Evolutionary conservation across 2,888 invertebrate genomes (phyloP).

Genomic region (Gastracanthus pulcherrimus): DNA sequence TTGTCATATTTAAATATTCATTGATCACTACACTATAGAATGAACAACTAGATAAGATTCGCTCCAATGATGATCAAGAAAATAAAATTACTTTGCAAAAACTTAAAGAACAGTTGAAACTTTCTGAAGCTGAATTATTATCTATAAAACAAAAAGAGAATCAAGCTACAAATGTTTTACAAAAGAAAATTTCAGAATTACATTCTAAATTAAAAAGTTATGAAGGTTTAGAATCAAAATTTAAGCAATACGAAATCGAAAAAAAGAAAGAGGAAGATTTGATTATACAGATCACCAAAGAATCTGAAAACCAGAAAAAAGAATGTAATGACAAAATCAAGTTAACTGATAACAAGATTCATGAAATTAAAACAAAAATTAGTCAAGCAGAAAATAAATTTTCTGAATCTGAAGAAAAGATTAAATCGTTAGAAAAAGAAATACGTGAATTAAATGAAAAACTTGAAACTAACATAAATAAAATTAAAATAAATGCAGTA

Average conservation of each 20-base stretch:
- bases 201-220: constrained; percentile 34
- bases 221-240: constrained; percentile 21
- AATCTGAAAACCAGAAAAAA: constrained; percentile 8
- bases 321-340: constrained; percentile 32
- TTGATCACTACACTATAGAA: constrained; percentile 12
- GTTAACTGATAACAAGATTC: constrained; percentile 12
- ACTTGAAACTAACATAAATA: constrained; percentile 13
- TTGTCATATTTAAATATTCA: not conserved
- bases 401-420: constrained; percentile 12
- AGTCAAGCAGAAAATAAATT: constrained; percentile 4
- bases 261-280: constrained; percentile 38
- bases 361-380: constrained; percentile 33
- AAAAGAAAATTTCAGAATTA: constrained; percentile 46
- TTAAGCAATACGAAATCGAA: constrained; percentile 20
- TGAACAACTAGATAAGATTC: constrained; percentile 2
- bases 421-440: constrained; percentile 32
- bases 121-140: constrained; percentile 29
- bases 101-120: constrained; percentile 29
- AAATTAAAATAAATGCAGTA: not conserved
- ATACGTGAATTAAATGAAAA: constrained; percentile 31
- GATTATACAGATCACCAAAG: not conserved
- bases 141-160: constrained; percentile 27
- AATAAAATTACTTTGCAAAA: constrained; percentile 27
- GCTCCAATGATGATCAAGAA: constrained; percentile 24
- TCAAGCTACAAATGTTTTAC: constrained; percentile 37